phyloP scores from a whole-genome alignment of 2,113 vertebrate genomes.

The Bubo blakistoni region DNA sequence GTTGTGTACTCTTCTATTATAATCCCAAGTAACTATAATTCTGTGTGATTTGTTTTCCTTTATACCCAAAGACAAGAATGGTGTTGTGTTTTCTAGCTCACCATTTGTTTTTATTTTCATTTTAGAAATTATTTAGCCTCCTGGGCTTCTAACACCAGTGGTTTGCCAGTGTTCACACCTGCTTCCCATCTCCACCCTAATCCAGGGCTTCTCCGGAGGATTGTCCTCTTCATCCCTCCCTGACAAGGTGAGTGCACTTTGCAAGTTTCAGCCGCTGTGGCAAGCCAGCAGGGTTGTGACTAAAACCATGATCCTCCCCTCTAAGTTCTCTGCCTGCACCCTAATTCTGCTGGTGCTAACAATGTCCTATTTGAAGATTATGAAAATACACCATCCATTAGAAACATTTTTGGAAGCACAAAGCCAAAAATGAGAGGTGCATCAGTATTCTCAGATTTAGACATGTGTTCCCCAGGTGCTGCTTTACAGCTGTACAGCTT shows the following conservation, averaged over 20 bases:
- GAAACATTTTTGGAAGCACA: not conserved
- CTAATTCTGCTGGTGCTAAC: not conserved
- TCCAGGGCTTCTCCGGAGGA: not conserved
- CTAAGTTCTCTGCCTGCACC: not conserved
- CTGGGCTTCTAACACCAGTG: not conserved
- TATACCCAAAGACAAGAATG: not conserved
- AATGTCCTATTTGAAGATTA: not conserved
- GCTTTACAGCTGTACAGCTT: not conserved
- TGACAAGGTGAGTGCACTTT: not conserved
- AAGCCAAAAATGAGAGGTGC: not conserved
- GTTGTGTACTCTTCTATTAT: fast-evolving
- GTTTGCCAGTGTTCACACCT: not conserved
- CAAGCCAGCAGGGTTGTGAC: not conserved
- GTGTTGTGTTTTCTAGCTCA: not conserved
- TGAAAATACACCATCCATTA: not conserved
- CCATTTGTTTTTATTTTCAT: not conserved
- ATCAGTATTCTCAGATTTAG: not conserved
- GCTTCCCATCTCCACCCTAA: not conserved
- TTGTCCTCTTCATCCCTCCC: conserved; percentile 13
- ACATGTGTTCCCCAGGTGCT: fast-evolving
- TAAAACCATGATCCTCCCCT: not conserved
- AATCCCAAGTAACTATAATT: not conserved
- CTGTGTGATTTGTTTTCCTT: not conserved
- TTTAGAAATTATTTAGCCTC: not conserved
- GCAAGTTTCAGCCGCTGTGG: not conserved